Conservation (phyloP, 2,113 vertebrate species). For the Albula goreensis region DNA sequence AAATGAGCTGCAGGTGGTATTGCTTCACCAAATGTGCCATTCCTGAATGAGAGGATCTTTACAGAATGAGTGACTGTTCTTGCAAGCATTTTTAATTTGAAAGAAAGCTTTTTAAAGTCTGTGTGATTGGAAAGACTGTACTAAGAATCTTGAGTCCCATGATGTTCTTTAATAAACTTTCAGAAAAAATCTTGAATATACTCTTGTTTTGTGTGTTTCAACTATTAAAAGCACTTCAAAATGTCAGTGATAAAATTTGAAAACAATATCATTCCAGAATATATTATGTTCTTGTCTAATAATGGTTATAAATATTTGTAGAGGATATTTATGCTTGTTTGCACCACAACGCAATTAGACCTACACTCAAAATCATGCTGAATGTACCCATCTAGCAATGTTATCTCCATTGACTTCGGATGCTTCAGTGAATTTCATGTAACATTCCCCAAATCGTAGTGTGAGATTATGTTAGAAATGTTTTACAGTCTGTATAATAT, state of each 20-base stretch:
- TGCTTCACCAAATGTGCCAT: slow-evolving; percentile 30
- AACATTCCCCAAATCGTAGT: not conserved
- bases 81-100: slow-evolving; percentile 12
- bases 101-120: slow-evolving; percentile 17
- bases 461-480: not conserved
- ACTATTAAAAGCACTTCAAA: no score
- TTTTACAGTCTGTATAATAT: not conserved
- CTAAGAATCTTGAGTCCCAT: not conserved
- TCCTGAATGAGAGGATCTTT: slow-evolving; percentile 14
- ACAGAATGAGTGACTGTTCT: slow-evolving; percentile 21
- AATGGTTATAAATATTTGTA: not conserved
- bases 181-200: not conserved
- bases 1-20: slow-evolving; percentile 17
- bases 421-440: not conserved
- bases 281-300: no score
- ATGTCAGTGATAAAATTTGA: no score
- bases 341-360: not conserved
- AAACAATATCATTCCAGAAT: no score
- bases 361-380: not conserved
- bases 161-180: slow-evolving; percentile 25
- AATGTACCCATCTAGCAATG: not conserved
- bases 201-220: not conserved
- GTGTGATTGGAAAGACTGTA: slow-evolving; percentile 13
- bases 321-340: not conserved
- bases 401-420: not conserved